Conservation (phyloP, 2,888 invertebrate species). For the Oscheius sp. region DNA sequence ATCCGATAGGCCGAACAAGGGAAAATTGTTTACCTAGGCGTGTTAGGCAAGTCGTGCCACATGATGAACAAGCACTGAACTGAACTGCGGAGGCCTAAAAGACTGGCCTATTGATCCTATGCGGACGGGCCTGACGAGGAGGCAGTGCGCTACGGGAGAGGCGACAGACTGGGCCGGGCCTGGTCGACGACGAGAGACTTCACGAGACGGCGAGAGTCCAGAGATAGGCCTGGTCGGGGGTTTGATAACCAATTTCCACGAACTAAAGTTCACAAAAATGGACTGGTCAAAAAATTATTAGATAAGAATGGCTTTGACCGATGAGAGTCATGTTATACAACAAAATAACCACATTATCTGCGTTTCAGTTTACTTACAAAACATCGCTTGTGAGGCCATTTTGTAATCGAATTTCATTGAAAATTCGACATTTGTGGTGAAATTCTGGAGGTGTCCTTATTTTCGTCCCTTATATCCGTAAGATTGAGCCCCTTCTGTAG, state of each 20-base stretch:
- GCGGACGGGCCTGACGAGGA: constrained; percentile 9
- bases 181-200: constrained; percentile 29
- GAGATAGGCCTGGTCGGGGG: constrained; percentile 44
- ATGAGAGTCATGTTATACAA: too few species aligned
- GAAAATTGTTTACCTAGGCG: constrained; percentile 21
- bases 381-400: too few species aligned
- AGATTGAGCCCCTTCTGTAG: too few species aligned
- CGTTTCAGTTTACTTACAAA: too few species aligned
- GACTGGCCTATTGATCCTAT: constrained; percentile 22
- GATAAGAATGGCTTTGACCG: too few species aligned
- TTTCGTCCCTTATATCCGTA: too few species aligned
- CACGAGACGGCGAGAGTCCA: constrained; percentile 16
- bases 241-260: constrained; percentile 16
- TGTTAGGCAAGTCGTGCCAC: constrained; percentile 7
- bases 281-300: too few species aligned
- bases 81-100: constrained; percentile 10
- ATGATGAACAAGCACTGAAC: constrained; percentile 8
- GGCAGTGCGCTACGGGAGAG: constrained; percentile 2
- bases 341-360: too few species aligned
- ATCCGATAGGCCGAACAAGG: background rate
- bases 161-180: constrained; percentile 11
- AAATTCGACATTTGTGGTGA: too few species aligned
- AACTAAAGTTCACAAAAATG: background rate
- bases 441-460: too few species aligned
- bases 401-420: too few species aligned